These are phyloP conservation scores for Speoplatyrhinus poulsoni DNA, from an alignment of 2,113 vertebrate genomes.

Conservation along the genomic window DNA sequence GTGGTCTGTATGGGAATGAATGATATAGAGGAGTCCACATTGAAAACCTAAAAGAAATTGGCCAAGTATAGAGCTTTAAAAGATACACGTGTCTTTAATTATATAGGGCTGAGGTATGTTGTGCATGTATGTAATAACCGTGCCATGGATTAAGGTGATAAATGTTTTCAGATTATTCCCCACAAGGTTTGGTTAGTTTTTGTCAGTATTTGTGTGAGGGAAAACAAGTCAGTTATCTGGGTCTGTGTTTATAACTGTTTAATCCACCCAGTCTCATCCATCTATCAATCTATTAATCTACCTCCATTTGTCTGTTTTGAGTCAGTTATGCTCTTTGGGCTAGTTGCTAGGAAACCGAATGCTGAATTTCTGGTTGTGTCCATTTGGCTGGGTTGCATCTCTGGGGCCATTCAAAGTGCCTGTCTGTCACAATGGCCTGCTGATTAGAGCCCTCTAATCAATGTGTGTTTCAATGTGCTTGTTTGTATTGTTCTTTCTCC, in stretches of 20 bases:
- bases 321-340: conserved; percentile 54
- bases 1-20: background rate
- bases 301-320: conserved; percentile 21
- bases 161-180: no score
- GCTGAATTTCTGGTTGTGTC: conserved; percentile 42
- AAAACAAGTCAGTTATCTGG: background rate
- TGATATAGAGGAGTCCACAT: background rate
- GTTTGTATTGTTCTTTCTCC: background rate
- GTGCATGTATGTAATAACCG: no score
- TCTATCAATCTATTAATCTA: background rate
- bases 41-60: background rate
- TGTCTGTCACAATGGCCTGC: conserved; percentile 42
- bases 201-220: background rate
- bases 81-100: background rate
- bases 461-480: conserved; percentile 6
- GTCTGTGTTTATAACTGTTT: background rate
- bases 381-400: conserved; percentile 24
- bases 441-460: conserved; percentile 57
- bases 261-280: background rate
- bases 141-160: background rate
- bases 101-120: no score
- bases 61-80: background rate
- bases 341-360: conserved; percentile 72
- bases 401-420: conserved; percentile 53
- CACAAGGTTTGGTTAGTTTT: no score